Evolutionary conservation across 2,797 vertebrate genomes (phyloP).

Genomic region (Sebastes minor): DNA sequence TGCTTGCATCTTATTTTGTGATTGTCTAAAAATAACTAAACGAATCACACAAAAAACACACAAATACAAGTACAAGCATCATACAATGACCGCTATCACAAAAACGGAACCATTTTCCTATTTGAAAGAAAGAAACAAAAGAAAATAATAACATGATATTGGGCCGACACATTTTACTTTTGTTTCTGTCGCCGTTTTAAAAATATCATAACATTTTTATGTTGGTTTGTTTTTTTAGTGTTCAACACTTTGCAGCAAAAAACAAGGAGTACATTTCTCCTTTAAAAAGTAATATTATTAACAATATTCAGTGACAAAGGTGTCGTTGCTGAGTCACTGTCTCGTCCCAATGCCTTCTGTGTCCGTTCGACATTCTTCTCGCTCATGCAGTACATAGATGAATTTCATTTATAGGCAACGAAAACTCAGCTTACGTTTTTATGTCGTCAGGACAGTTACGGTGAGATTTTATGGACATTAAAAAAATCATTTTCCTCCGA

Average conservation of each 20-base stretch:
- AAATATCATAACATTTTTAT: slow-evolving; percentile 88
- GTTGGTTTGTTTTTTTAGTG: slow-evolving; percentile 90
- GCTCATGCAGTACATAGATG: slow-evolving; percentile 80
- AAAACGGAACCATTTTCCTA: slow-evolving; percentile 80
- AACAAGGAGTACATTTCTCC: slow-evolving; percentile 80
- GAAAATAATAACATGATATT: slow-evolving; percentile 80
- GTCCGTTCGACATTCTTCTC: slow-evolving; percentile 76
- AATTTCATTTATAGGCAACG: slow-evolving; percentile 79
- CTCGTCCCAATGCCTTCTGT: slow-evolving; percentile 75
- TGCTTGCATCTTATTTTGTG: slow-evolving; percentile 90
- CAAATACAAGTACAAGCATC: slow-evolving; percentile 89
- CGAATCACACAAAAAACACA: slow-evolving; percentile 87
- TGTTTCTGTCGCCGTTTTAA: slow-evolving; percentile 77
- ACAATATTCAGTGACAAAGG: slow-evolving; percentile 83
- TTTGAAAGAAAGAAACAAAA: slow-evolving; percentile 72
- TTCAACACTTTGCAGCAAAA: slow-evolving; percentile 91
- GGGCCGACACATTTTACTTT: slow-evolving; percentile 75
- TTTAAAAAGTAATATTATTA: slow-evolving; percentile 84
- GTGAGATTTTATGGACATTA: slow-evolving; percentile 73
- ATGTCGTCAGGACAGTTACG: slow-evolving; percentile 70
- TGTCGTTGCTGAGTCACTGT: slow-evolving; percentile 74
- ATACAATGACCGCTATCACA: slow-evolving; percentile 87
- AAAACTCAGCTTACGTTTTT: slow-evolving; percentile 71
- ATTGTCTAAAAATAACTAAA: slow-evolving; percentile 91
- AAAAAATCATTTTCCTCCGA: slow-evolving; percentile 73